These are phyloP conservation scores for Caenorhabditis drosophilae DNA, from an alignment of 2,888 invertebrate species.

Conservation along the genomic window DNA sequence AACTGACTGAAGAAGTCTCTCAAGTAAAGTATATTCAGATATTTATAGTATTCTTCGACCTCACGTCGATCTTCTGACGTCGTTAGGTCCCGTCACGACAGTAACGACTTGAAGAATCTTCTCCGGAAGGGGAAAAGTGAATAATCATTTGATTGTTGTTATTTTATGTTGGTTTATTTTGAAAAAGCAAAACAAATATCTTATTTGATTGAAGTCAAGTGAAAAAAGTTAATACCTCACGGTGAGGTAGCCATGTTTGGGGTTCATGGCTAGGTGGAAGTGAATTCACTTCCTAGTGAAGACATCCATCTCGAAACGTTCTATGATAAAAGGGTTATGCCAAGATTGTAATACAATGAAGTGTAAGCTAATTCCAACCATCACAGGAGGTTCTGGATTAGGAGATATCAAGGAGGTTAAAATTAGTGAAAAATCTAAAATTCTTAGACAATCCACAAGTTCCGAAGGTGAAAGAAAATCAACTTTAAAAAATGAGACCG, in stretches of 20 bases:
- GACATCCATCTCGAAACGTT: slow-evolving; percentile 5
- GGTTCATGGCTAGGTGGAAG: slow-evolving; percentile 5
- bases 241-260: slow-evolving; percentile 5
- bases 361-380: slow-evolving; percentile 4
- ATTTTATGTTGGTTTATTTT: slow-evolving; percentile 3
- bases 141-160: slow-evolving; percentile 5
- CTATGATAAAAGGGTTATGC: slow-evolving; percentile 5
- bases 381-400: slow-evolving; percentile 5
- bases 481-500: no score
- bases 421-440: slow-evolving; percentile 5
- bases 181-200: slow-evolving; percentile 5
- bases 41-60: no score
- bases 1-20: no score
- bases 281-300: slow-evolving; percentile 5
- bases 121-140: slow-evolving; percentile 5
- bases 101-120: slow-evolving; percentile 5
- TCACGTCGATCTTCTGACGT: no score
- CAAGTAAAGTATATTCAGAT: no score
- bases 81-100: no score
- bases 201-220: slow-evolving; percentile 5
- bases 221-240: slow-evolving; percentile 5
- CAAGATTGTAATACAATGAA: slow-evolving; percentile 4
- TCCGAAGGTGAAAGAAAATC: slow-evolving; percentile 5
- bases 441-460: slow-evolving; percentile 5
- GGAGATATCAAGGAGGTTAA: slow-evolving; percentile 5